Evolutionary conservation across 1,140 invertebrate genomes (phyloP).

Genomic region (Eupristina koningsbergeri): DNA sequence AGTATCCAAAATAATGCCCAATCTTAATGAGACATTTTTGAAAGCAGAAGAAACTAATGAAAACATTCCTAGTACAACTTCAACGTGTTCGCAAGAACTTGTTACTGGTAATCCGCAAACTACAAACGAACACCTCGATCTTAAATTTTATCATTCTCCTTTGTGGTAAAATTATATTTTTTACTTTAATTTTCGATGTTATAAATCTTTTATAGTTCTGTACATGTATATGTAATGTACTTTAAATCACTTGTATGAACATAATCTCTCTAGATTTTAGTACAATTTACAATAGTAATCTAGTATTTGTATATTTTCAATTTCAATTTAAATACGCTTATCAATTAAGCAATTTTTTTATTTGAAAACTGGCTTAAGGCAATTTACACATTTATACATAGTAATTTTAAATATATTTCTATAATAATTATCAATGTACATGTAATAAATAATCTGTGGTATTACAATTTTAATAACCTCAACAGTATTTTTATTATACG

Average conservation of each 20-base stretch:
- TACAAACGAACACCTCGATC: slow-evolving; percentile 62
- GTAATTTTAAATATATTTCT: too few relatives aligned
- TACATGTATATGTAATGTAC: not conserved
- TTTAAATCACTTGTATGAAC: not conserved
- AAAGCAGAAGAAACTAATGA: not conserved
- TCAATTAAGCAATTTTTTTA: not conserved
- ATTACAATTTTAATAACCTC: not conserved
- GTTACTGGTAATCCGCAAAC: slow-evolving; percentile 23
- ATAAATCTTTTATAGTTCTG: not conserved
- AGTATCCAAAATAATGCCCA: not conserved
- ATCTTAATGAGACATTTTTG: not conserved
- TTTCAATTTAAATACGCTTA: not conserved
- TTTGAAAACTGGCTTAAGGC: not conserved
- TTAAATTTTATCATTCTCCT: slow-evolving; percentile 72
- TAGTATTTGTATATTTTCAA: not conserved
- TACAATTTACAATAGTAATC: not conserved
- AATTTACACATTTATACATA: not conserved
- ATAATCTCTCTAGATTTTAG: not conserved
- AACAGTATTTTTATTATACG: not conserved
- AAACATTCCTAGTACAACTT: not conserved
- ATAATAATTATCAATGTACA: not conserved
- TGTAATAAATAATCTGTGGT: not conserved
- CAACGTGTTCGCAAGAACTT: slow-evolving; percentile 27
- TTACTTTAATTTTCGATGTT: not conserved
- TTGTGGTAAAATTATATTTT: slow-evolving; percentile 63